phyloP scores from a whole-genome alignment of 2,113 vertebrate genomes.

The Macquaria australasica region DNA sequence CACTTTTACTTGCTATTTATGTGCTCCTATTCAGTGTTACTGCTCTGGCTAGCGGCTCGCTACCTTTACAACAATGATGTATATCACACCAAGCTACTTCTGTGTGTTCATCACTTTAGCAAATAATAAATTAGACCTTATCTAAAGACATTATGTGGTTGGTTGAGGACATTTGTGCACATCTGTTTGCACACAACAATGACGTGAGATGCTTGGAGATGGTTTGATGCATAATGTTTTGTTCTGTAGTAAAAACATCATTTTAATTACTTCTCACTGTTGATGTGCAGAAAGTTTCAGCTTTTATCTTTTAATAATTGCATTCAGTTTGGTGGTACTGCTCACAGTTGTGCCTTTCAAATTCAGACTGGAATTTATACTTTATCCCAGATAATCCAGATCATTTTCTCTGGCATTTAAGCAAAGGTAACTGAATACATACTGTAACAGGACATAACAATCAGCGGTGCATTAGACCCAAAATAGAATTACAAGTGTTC shows the following conservation, averaged over 20 bases:
- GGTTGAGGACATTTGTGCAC: not conserved
- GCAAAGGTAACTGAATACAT: not conserved
- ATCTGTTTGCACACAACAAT: not conserved
- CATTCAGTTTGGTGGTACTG: not conserved
- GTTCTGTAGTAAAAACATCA: not conserved
- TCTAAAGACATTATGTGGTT: not conserved
- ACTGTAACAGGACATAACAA: not conserved
- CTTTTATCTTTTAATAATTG: not conserved
- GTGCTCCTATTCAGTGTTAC: not conserved
- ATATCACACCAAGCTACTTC: not conserved
- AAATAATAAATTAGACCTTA: not conserved
- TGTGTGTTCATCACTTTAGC: not conserved
- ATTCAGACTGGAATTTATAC: not conserved
- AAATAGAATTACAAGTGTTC: not conserved
- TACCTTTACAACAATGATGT: not conserved
- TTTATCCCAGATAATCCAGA: not conserved
- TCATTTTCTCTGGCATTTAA: not conserved
- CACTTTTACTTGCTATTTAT: not conserved
- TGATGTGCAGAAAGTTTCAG: not conserved
- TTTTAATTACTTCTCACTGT: not conserved
- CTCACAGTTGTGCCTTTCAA: not conserved
- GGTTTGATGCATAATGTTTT: not conserved
- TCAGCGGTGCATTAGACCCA: not conserved
- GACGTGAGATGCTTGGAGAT: not conserved
- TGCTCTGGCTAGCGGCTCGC: not conserved